Evolutionary conservation across 2,888 invertebrate genomes (phyloP).

Genomic region (Pomacea canaliculata): DNA sequence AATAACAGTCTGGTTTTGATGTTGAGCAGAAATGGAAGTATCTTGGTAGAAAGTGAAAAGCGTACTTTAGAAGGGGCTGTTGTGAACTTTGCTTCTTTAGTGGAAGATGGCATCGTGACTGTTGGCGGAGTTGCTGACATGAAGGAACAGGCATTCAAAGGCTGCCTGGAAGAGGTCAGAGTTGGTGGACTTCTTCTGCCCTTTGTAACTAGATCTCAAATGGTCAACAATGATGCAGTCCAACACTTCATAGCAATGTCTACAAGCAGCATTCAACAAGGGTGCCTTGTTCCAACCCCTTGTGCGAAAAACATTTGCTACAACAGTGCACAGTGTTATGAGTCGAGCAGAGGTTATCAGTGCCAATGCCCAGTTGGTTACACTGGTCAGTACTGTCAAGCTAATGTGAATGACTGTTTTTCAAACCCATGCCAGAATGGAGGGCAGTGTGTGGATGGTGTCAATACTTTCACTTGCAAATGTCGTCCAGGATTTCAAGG

Average conservation of each 20-base stretch:
- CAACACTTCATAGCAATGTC: conserved; percentile 38
- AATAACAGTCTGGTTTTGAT: conserved; percentile 22
- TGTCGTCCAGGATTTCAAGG: conserved; percentile 58
- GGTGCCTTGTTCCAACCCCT: conserved; percentile 21
- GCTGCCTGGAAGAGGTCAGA: conserved; percentile 89
- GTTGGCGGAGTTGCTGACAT: conserved; percentile 18
- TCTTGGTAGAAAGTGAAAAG: conserved; percentile 15
- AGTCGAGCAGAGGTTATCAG: conserved; percentile 55
- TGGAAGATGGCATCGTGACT: conserved; percentile 25
- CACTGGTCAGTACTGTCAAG: conserved; percentile 54
- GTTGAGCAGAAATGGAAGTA: conserved; percentile 8
- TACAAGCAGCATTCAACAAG: not conserved
- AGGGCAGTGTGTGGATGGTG: conserved; percentile 49
- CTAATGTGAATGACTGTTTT: conserved; percentile 84
- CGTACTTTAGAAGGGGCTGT: not conserved
- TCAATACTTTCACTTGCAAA: conserved; percentile 45
- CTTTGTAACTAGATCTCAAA: conserved; percentile 78
- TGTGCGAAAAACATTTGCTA: conserved; percentile 72
- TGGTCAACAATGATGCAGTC: conserved; percentile 46
- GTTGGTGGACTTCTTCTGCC: conserved; percentile 87
- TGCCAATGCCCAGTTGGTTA: conserved; percentile 60
- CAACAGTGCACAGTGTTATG: conserved; percentile 75
- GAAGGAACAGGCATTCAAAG: conserved; percentile 74
- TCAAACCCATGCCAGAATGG: conserved; percentile 74
- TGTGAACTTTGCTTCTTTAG: conserved; percentile 19